Evolutionary conservation across 2,888 invertebrate genomes (phyloP).

Genomic region (Drosophila rellima): DNA sequence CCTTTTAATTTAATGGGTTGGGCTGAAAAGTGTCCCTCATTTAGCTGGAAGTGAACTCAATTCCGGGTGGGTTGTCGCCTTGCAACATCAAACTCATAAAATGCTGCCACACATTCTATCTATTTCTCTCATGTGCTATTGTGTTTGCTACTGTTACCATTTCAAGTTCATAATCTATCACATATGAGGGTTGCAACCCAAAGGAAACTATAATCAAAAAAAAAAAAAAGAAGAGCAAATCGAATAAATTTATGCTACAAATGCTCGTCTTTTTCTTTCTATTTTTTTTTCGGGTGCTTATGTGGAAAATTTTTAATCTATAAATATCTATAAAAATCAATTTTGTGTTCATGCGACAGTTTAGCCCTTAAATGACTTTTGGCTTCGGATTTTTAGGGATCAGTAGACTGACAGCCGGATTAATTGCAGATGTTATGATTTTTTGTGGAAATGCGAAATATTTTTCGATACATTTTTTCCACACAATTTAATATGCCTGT

Average conservation of each 20-base stretch:
- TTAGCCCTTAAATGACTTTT: slow-evolving; percentile 62
- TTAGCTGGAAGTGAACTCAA: slow-evolving; percentile 54
- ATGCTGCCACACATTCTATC: slow-evolving; percentile 26
- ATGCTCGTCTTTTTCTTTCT: slow-evolving; percentile 45
- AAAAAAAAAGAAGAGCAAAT: slow-evolving; percentile 39
- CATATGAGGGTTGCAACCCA: slow-evolving; percentile 70
- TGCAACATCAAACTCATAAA: slow-evolving; percentile 54
- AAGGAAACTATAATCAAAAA: slow-evolving; percentile 9
- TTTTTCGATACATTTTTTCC: slow-evolving; percentile 68
- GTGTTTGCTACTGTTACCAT: slow-evolving; percentile 64
- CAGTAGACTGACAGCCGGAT: slow-evolving; percentile 61
- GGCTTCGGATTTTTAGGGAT: slow-evolving; percentile 30
- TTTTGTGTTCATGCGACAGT: slow-evolving; percentile 77
- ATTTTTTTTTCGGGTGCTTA: slow-evolving; percentile 59
- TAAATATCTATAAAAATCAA: slow-evolving; percentile 81
- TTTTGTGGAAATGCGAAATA: slow-evolving; percentile 55
- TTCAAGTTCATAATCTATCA: slow-evolving; percentile 70
- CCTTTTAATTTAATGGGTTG: slow-evolving; percentile 86
- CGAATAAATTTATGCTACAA: slow-evolving; percentile 71
- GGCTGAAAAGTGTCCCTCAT: slow-evolving; percentile 73
- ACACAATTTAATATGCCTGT: slow-evolving; percentile 67
- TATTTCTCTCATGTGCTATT: slow-evolving; percentile 14
- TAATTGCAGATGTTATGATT: slow-evolving; percentile 84
- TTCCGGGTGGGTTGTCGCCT: slow-evolving; percentile 57
- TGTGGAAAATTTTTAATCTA: slow-evolving; percentile 79